Conservation (phyloP, 2,797 vertebrate genomes). For the Lepus oiostolus region DNA sequence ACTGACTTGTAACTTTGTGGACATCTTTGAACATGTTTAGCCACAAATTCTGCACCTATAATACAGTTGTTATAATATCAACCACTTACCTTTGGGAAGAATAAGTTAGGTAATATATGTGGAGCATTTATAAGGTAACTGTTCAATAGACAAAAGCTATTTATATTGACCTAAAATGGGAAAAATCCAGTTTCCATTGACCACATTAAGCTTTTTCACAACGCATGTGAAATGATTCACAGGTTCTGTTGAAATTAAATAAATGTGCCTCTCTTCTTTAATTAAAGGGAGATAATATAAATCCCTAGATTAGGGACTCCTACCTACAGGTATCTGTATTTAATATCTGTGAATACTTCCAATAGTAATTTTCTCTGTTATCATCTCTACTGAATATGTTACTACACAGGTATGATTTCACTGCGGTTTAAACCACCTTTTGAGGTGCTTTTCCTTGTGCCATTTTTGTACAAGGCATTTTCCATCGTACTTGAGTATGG, state of each 20-base stretch:
- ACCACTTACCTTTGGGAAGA: neutral
- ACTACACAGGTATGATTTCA: slow-evolving; percentile 30
- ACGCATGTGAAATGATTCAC: slow-evolving; percentile 43
- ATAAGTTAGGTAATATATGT: slow-evolving; percentile 35
- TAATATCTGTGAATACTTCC: slow-evolving; percentile 62
- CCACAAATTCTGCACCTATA: neutral
- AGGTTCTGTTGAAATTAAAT: slow-evolving; percentile 69
- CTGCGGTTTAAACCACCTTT: slow-evolving; percentile 15
- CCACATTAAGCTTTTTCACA: neutral
- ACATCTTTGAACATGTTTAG: slow-evolving; percentile 4
- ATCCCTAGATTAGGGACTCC: slow-evolving; percentile 57
- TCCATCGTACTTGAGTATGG: slow-evolving; percentile 16
- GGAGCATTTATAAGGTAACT: slow-evolving; percentile 43
- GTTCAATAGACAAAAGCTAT: slow-evolving; percentile 41
- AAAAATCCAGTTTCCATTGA: slow-evolving; percentile 54
- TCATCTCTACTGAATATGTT: neutral
- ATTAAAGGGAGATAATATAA: slow-evolving; percentile 77
- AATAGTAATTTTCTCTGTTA: slow-evolving; percentile 58
- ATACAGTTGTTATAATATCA: neutral
- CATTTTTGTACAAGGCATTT: neutral
- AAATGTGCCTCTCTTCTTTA: slow-evolving; percentile 67
- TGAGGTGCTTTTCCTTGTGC: slow-evolving; percentile 29
- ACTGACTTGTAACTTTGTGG: slow-evolving; percentile 23
- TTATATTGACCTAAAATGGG: slow-evolving; percentile 65
- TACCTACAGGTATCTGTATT: slow-evolving; percentile 34